Percentiles rank a stretch among this genome's conserved stretches.
phyloP scores from a whole-genome alignment of 2,113 vertebrate genomes.

The Falcunculus frontatus region DNA sequence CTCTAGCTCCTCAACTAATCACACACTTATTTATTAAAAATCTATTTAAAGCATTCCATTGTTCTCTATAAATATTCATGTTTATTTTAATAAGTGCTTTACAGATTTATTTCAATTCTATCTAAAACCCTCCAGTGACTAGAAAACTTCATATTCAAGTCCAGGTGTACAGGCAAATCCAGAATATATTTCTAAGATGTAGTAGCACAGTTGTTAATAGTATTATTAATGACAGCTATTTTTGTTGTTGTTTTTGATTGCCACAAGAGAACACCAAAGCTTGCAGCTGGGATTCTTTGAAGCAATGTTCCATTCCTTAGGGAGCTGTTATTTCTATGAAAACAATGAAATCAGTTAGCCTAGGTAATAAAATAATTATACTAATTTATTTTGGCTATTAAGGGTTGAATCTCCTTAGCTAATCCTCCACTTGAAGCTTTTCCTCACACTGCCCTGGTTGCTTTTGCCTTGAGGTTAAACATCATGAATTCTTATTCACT shows the following conservation, averaged over 20 bases:
- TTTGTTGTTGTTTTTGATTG: constrained; percentile 68
- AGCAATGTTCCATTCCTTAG: constrained; percentile 58
- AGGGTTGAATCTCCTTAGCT: constrained; percentile 73
- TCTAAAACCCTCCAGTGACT: background rate
- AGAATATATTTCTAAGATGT: constrained; percentile 18
- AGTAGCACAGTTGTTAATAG: background rate
- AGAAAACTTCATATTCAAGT: constrained; percentile 32
- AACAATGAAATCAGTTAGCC: constrained; percentile 78
- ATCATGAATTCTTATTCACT: constrained; percentile 56
- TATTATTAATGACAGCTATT: constrained; percentile 62
- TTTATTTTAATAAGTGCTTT: constrained; percentile 50
- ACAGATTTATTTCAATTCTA: constrained; percentile 39
- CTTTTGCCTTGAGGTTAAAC: constrained; percentile 70
- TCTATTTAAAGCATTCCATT: constrained; percentile 26
- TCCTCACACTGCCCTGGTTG: constrained; percentile 64
- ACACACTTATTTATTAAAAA: constrained; percentile 30
- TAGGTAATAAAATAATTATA: constrained; percentile 81
- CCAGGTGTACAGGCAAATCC: constrained; percentile 19
- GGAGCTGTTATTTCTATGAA: constrained; percentile 72
- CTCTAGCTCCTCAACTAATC: background rate
- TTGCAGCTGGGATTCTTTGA: constrained; percentile 64
- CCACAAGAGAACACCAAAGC: constrained; percentile 51
- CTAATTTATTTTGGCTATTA: constrained; percentile 78
- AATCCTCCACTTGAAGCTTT: constrained; percentile 75
- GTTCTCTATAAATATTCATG: constrained; percentile 54